These are phyloP conservation scores for Gadopsis bispinosus DNA, from an alignment of 2,797 vertebrate species.

Conservation along the genomic window DNA sequence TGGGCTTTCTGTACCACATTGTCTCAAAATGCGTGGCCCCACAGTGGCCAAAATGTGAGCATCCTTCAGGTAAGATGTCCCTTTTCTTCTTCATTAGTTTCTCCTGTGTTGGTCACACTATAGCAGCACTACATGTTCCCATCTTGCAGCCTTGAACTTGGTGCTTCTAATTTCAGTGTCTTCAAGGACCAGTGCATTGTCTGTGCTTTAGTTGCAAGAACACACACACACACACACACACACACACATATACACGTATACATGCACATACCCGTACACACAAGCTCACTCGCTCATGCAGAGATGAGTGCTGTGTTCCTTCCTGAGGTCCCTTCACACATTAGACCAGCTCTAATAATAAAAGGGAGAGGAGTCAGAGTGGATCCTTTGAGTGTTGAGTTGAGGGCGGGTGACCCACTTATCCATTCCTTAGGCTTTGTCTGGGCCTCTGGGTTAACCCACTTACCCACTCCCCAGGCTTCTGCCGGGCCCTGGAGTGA, in stretches of 20 bases:
- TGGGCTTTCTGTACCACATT: not conserved
- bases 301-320: slow-evolving; percentile 74
- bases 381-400: slow-evolving; percentile 83
- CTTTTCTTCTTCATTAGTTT: slow-evolving; percentile 42
- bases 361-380: slow-evolving; percentile 81
- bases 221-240: not conserved
- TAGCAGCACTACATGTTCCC: slow-evolving; percentile 13
- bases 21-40: slow-evolving; percentile 1
- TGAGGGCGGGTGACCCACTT: slow-evolving; percentile 85
- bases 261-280: slow-evolving; percentile 46
- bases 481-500: slow-evolving; percentile 82
- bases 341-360: slow-evolving; percentile 84
- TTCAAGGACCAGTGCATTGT: slow-evolving; percentile 59
- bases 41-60: slow-evolving; percentile 8
- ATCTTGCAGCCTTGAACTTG: slow-evolving; percentile 43
- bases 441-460: slow-evolving; percentile 86
- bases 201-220: slow-evolving; percentile 39
- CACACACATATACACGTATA: slow-evolving; percentile 17
- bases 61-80: slow-evolving; percentile 33
- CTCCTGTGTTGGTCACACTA: slow-evolving; percentile 31
- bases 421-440: slow-evolving; percentile 84
- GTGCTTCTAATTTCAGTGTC: slow-evolving; percentile 51
- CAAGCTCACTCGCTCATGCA: slow-evolving; percentile 50
- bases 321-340: slow-evolving; percentile 81
- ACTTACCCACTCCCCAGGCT: slow-evolving; percentile 85